Evolutionary conservation across 2,888 invertebrate genomes (phyloP).

Genomic region (Mayetiola destructor): DNA sequence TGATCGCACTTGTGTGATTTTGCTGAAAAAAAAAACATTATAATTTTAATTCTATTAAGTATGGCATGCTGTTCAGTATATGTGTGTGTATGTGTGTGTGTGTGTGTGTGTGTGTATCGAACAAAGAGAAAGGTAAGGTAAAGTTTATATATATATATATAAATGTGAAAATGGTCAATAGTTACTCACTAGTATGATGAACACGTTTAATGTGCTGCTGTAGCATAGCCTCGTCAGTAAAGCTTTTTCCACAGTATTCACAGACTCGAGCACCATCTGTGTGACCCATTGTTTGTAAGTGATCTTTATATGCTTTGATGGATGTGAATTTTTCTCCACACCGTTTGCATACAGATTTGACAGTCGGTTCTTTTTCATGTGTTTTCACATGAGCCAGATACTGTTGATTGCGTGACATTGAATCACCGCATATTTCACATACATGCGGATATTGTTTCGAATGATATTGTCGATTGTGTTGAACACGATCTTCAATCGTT

Average conservation of each 20-base stretch:
- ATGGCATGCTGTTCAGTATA: too few species aligned
- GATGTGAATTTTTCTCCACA: constrained; percentile 32
- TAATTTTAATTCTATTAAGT: too few species aligned
- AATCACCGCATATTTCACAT: constrained; percentile 34
- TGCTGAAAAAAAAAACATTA: not conserved
- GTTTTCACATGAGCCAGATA: constrained; percentile 35
- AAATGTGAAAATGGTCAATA: not conserved
- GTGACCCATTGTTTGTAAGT: constrained; percentile 33
- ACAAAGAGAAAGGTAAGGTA: too few species aligned
- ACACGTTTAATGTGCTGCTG: constrained; percentile 33
- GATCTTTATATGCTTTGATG: constrained; percentile 32
- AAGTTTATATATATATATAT: too few species aligned
- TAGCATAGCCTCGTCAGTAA: constrained; percentile 32
- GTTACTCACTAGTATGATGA: constrained; percentile 21
- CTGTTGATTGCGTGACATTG: constrained; percentile 33
- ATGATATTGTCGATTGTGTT: constrained; percentile 33
- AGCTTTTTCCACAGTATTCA: constrained; percentile 33
- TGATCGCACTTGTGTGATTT: constrained; percentile 31
- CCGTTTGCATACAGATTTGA: constrained; percentile 25
- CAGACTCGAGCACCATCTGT: constrained; percentile 31
- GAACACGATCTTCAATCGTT: constrained; percentile 30
- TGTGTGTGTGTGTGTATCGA: too few species aligned
- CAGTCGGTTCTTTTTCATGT: constrained; percentile 29
- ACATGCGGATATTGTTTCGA: constrained; percentile 34
- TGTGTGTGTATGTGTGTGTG: too few species aligned